These are phyloP conservation scores for Vespertilio murinus DNA, from an alignment of 2,797 vertebrate genomes.

Conservation along the genomic window DNA sequence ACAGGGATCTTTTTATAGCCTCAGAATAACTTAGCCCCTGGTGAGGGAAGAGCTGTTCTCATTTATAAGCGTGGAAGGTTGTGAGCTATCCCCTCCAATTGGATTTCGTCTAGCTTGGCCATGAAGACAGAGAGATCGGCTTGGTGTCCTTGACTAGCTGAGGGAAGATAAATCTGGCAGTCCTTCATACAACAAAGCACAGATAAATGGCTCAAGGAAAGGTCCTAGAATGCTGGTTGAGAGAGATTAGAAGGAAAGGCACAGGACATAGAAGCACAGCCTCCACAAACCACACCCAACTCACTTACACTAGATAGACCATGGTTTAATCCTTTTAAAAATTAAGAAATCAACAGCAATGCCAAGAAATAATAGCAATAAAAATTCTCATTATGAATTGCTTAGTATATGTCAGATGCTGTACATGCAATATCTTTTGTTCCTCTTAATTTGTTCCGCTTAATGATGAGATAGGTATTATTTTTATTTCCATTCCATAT, in stretches of 20 bases:
- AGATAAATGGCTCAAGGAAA: neutral
- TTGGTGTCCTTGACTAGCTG: slow-evolving; percentile 52
- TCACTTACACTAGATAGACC: neutral
- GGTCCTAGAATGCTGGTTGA: neutral
- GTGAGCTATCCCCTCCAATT: slow-evolving; percentile 37
- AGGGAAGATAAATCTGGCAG: slow-evolving; percentile 53
- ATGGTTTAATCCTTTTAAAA: neutral
- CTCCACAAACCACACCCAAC: neutral
- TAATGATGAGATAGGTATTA: neutral
- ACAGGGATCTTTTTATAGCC: slow-evolving; percentile 75
- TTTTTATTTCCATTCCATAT: slow-evolving; percentile 1
- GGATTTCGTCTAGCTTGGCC: slow-evolving; percentile 71
- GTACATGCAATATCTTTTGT: neutral
- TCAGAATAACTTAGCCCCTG: slow-evolving; percentile 62
- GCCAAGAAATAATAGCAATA: slow-evolving; percentile 15
- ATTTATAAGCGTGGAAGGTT: slow-evolving; percentile 64
- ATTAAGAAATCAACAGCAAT: neutral
- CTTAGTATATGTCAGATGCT: neutral
- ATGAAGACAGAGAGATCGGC: slow-evolving; percentile 35
- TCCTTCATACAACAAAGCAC: slow-evolving; percentile 43
- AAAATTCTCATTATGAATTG: neutral
- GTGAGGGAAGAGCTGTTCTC: slow-evolving; percentile 65
- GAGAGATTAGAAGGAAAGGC: neutral
- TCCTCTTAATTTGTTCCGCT: neutral
- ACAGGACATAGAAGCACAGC: neutral